Conservation (phyloP, 2,888 invertebrate species). For the Eristalis intricaria region DNA sequence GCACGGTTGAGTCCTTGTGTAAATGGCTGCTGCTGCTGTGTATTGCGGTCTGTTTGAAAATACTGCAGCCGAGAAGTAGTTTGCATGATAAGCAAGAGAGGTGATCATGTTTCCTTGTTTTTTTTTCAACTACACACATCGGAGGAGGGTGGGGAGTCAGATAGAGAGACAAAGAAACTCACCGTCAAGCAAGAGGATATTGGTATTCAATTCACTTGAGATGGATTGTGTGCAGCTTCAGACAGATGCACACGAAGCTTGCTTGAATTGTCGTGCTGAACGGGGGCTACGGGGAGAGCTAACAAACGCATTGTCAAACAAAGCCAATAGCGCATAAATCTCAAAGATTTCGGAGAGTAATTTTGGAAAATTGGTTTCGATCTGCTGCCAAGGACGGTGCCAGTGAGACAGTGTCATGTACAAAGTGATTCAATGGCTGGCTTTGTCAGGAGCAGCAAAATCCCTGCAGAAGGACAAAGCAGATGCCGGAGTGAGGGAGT, state of each 20-base stretch:
- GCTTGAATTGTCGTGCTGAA: neutral
- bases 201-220: neutral
- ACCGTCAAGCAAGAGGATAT: neutral
- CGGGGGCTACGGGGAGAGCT: neutral
- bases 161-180: neutral
- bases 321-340: constrained; percentile 63
- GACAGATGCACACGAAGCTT: constrained; percentile 9
- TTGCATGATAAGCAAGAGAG: neutral
- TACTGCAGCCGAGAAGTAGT: neutral
- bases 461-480: neutral
- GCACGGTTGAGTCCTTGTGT: neutral
- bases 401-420: neutral
- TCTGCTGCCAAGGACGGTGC: constrained; percentile 21
- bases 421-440: constrained; percentile 28
- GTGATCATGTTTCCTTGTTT: neutral
- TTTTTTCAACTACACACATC: too few species aligned
- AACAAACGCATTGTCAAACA: constrained; percentile 47
- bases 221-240: neutral
- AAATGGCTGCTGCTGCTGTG: constrained; percentile 7
- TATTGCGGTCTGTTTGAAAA: neutral
- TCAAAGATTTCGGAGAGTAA: constrained; percentile 56
- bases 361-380: constrained; percentile 58
- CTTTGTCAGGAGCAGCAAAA: neutral
- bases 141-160: neutral
- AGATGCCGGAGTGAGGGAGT: neutral